Base-by-base conservation (phyloP, 30 jellyfish, hydroid and myxozoan genomes). In the Pseudorhiza aurosa region DNA sequence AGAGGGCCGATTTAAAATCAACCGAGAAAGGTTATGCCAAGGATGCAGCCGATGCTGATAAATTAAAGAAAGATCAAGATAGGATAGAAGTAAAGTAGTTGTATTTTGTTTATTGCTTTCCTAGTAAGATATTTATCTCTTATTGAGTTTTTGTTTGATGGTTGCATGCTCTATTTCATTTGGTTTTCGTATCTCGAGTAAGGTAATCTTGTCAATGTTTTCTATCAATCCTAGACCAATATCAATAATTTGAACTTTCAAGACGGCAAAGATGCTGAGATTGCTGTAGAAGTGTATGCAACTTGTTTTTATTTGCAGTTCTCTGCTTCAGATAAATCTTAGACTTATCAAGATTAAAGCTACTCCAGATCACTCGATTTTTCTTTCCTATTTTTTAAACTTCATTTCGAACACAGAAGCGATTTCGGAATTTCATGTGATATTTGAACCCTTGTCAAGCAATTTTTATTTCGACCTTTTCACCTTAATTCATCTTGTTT, bases 11-110 rank as follows among this genome's bases (percentile, higher is more conserved):
- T 47, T 83, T 90, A 72, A 90, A 83, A 69, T 58, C 98, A 12
- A 90, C 98, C 0, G 98, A 85, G 25, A 90, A 90, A 63, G 91
- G 87, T 26, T 90, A 90, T 58, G 90, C 76, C 49, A 83, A 83
- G 50, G 98, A 90, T 67, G 75, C 63, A 18, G 88, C 91, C 11
- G 93, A 40, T 43, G 85, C 83, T 1, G 96, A 83, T 8, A 71
- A 88, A 18, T 57, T 90, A 35, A 64, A 84, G 42, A 73, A 80
- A 25, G 98, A 90, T 35, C 82, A 67, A 27, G 80, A 77, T 2
- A 90, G 84, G 35, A 21, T 90, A 26, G 88, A 77, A 59, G 98
- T n/a, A n/a, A n/a, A n/a, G n/a, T n/a, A n/a, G n/a, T n/a, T n/a
- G n/a, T n/a, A n/a, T n/a, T n/a, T n/a, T n/a, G n/a, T n/a, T n/a